Evolutionary conservation across 2,888 invertebrate species (phyloP).

Genomic region (Drosophila nr. perissopoda): DNA sequence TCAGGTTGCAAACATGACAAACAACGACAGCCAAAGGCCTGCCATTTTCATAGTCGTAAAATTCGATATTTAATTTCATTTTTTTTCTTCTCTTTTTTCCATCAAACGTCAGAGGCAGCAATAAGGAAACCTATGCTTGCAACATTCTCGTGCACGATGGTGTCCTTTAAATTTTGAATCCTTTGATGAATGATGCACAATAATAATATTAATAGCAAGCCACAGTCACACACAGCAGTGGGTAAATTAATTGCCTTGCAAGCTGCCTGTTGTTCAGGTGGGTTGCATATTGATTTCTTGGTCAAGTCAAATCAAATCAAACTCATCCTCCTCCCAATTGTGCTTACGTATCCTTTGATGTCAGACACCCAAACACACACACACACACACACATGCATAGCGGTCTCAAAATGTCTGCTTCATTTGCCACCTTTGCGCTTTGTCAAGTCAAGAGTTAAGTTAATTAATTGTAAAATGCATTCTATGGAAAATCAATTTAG

Average conservation of each 20-base stretch:
- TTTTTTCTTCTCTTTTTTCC: neutral
- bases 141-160: neutral
- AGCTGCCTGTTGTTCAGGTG: conserved; percentile 26
- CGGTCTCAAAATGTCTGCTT: conserved; percentile 8
- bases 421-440: conserved; percentile 19
- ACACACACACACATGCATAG: conserved; percentile 8
- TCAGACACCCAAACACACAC: neutral
- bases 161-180: conserved; percentile 17
- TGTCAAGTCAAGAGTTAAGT: conserved; percentile 48
- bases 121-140: conserved; percentile 1
- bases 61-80: conserved; percentile 30
- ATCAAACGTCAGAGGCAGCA: conserved; percentile 19
- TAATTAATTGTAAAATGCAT: conserved; percentile 32
- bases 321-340: neutral
- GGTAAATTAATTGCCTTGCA: conserved; percentile 66
- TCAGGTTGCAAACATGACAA: conserved; percentile 36
- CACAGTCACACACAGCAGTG: conserved; percentile 17
- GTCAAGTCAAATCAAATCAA: conserved; percentile 10
- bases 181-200: conserved; percentile 40
- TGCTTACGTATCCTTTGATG: conserved; percentile 26
- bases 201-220: conserved; percentile 3
- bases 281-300: conserved; percentile 27
- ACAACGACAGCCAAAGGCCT: conserved; percentile 14
- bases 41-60: conserved; percentile 39
- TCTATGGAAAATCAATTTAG: conserved; percentile 43